Conservation (phyloP, 2,888 invertebrate genomes). For the Pterobdella sp. region DNA sequence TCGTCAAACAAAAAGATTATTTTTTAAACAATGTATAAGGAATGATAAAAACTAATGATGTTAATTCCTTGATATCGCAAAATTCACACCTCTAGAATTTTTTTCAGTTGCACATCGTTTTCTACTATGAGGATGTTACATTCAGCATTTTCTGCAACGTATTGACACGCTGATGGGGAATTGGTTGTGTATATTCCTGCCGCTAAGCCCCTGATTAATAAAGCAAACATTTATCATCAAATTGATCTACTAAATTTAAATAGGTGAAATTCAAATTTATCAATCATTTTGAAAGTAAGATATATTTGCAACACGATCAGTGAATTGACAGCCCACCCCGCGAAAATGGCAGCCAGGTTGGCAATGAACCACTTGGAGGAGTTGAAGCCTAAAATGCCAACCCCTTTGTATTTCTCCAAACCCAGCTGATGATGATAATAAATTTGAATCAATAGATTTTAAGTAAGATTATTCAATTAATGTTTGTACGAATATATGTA, state of each 20-base stretch:
- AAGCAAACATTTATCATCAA: background rate
- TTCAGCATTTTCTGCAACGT: conserved; percentile 65
- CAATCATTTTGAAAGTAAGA: no score
- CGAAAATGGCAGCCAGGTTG: conserved; percentile 76
- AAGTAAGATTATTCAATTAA: background rate
- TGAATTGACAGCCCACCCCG: conserved; percentile 68
- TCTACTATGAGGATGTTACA: conserved; percentile 84
- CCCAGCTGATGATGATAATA: conserved; percentile 59
- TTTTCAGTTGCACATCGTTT: conserved; percentile 75
- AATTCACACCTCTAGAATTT: conserved; percentile 58
- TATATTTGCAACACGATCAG: no score
- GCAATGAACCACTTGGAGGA: conserved; percentile 81
- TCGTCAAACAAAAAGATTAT: background rate
- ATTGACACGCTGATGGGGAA: conserved; percentile 72
- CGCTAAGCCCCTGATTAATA: conserved; percentile 53
- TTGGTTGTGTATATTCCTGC: conserved; percentile 87
- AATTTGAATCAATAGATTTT: no score
- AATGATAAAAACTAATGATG: background rate
- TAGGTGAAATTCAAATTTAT: no score
- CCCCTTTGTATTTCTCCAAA: conserved; percentile 68
- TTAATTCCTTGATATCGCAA: background rate
- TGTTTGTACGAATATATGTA: background rate
- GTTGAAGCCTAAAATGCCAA: conserved; percentile 83
- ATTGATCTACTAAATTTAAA: background rate
- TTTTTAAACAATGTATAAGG: no score